Evolutionary conservation across 2,797 vertebrate genomes (phyloP).

Genomic region (Cossypha polioptera): DNA sequence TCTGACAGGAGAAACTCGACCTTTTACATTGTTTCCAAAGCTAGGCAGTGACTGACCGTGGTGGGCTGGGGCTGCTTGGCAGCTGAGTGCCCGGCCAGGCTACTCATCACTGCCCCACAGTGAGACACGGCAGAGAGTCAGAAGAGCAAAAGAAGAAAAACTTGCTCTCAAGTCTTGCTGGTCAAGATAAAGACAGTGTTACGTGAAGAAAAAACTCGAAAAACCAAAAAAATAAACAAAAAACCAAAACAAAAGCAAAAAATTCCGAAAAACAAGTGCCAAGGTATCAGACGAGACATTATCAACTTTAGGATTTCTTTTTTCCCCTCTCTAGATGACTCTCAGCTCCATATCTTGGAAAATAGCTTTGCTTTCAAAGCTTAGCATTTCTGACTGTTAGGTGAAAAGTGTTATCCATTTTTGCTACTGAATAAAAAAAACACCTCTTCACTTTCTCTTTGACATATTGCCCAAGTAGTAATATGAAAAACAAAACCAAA

Average conservation of each 20-base stretch:
- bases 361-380: not conserved
- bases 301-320: not conserved
- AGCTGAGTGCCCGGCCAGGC: not conserved
- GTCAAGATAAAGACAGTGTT: not conserved
- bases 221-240: not conserved
- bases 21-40: not conserved
- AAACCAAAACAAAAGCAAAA: too few relatives aligned
- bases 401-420: not conserved
- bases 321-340: not conserved
- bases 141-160: not conserved
- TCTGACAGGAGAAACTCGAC: not conserved
- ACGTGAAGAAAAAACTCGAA: not conserved
- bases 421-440: not conserved
- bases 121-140: not conserved
- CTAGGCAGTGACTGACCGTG: not conserved
- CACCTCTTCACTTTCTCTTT: not conserved
- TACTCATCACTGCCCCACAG: not conserved
- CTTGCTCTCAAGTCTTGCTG: not conserved
- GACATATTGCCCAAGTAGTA: not conserved
- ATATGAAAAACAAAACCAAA: not conserved
- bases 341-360: not conserved
- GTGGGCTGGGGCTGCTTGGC: not conserved
- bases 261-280: rapidly evolving
- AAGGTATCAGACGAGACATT: not conserved
- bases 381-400: not conserved